phyloP scores from a whole-genome alignment of 2,888 invertebrate species.

The Pyralis farinalis region DNA sequence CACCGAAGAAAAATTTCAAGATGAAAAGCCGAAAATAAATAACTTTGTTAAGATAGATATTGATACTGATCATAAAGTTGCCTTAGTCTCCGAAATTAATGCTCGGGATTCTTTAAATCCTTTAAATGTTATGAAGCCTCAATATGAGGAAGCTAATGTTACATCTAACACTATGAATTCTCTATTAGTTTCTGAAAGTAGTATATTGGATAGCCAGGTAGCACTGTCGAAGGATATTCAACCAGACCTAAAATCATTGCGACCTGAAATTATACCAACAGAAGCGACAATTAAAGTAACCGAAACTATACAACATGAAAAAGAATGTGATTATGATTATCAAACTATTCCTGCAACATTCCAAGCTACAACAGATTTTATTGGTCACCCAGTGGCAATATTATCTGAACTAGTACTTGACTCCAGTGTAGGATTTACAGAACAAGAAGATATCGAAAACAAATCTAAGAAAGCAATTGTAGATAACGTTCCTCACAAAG shows the following conservation, averaged over 20 bases:
- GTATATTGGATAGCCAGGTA: constrained; percentile 65
- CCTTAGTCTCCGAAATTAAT: constrained; percentile 67
- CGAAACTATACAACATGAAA: constrained; percentile 59
- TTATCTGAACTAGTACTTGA: constrained; percentile 69
- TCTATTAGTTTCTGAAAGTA: constrained; percentile 59
- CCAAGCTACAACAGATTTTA: constrained; percentile 63
- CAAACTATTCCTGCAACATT: constrained; percentile 29
- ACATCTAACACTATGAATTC: constrained; percentile 45
- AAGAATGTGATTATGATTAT: constrained; percentile 45
- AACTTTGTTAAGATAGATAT: constrained; percentile 76
- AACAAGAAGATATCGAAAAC: constrained; percentile 22
- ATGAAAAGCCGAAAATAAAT: constrained; percentile 48
- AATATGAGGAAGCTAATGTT: constrained; percentile 54
- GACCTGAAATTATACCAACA: constrained; percentile 41
- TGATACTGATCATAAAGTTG: constrained; percentile 73
- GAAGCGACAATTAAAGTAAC: constrained; percentile 48
- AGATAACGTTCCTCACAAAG: constrained; percentile 75
- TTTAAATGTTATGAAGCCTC: constrained; percentile 36
- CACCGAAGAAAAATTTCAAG: constrained; percentile 69
- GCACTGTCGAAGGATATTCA: constrained; percentile 32
- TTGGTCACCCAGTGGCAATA: constrained; percentile 72
- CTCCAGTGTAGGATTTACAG: constrained; percentile 47
- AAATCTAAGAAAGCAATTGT: constrained; percentile 64
- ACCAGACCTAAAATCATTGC: constrained; percentile 45
- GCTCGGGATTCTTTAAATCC: constrained; percentile 46